These are phyloP conservation scores for Babylonia areolata DNA, from an alignment of 1,140 invertebrate genomes.

Conservation along the genomic window DNA sequence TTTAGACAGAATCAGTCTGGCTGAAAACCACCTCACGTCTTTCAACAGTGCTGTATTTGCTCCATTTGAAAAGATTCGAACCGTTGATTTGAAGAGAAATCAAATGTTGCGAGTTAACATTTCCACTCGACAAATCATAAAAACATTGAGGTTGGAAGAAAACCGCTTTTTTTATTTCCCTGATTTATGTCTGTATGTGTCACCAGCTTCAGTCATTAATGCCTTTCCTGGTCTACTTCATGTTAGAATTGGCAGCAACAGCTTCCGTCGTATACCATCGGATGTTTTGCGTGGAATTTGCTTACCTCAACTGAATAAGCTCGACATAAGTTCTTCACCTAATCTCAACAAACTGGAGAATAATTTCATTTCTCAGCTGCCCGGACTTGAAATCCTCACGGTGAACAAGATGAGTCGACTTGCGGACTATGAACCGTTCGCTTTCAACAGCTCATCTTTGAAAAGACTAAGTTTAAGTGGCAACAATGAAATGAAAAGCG, in stretches of 20 bases:
- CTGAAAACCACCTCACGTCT: neutral
- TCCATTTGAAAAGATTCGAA: neutral
- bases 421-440: neutral
- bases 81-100: neutral
- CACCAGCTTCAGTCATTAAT: neutral
- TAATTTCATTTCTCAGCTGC: slow-evolving; percentile 20
- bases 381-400: neutral
- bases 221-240: neutral
- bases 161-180: neutral
- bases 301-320: neutral
- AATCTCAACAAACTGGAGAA: slow-evolving; percentile 10
- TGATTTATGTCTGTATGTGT: neutral
- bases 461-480: neutral
- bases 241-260: neutral
- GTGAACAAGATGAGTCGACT: neutral
- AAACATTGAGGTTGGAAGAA: neutral
- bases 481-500: neutral
- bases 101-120: neutral
- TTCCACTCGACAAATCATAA: neutral
- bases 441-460: slow-evolving; percentile 7
- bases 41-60: slow-evolving; percentile 6
- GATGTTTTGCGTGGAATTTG: neutral
- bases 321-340: slow-evolving; percentile 5
- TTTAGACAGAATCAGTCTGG: neutral
- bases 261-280: neutral